These are phyloP conservation scores for Aphidius gifuensis DNA, from an alignment of 1,140 invertebrate species.

Conservation along the genomic window DNA sequence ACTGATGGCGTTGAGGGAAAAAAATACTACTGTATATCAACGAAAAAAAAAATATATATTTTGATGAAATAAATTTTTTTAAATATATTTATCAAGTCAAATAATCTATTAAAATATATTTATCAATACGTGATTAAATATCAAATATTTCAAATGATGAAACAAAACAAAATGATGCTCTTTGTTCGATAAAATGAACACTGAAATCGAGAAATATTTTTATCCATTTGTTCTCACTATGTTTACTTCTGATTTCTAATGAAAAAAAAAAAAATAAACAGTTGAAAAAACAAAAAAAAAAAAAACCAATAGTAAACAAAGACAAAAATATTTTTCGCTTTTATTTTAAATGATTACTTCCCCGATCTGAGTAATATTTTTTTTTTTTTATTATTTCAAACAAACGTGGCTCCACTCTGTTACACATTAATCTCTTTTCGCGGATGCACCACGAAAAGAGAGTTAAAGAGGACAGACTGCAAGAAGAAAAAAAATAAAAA, in stretches of 20 bases:
- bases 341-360: slow-evolving; percentile 25
- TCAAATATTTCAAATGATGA: no score
- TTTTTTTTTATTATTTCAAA: background rate
- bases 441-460: slow-evolving; percentile 3
- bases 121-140: no score
- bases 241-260: slow-evolving; percentile 1
- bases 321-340: slow-evolving; percentile 17
- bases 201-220: slow-evolving; percentile 21
- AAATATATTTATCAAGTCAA: no score
- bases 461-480: background rate
- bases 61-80: no score
- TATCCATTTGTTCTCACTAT: slow-evolving; percentile 5
- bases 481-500: background rate
- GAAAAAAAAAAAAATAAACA: slow-evolving; percentile 11
- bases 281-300: slow-evolving; percentile 2
- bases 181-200: no score
- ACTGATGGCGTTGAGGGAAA: no score
- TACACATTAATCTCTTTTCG: slow-evolving; percentile 26
- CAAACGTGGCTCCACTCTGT: slow-evolving; percentile 21
- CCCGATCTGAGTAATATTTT: slow-evolving; percentile 23
- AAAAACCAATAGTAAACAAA: slow-evolving; percentile 1
- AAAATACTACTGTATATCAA: no score
- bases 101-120: no score
- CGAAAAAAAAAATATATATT: no score
- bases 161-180: no score